These are phyloP conservation scores for Sebastes elongatus DNA, from an alignment of 2,797 vertebrate genomes.

Conservation along the genomic window DNA sequence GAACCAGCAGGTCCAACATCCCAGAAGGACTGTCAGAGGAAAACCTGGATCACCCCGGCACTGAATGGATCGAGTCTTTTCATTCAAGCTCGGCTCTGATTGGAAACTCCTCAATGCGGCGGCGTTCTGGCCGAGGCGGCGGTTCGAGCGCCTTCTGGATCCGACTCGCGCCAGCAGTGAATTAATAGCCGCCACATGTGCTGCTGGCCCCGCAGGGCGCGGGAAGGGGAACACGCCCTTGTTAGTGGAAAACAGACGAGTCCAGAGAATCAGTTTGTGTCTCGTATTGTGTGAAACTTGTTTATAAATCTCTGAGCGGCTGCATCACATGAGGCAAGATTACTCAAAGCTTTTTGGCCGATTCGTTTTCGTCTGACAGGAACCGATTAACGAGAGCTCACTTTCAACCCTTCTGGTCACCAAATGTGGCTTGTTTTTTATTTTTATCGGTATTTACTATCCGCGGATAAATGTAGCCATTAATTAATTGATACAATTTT, in stretches of 20 bases:
- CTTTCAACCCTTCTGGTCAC: slow-evolving; percentile 57
- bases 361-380: slow-evolving; percentile 28
- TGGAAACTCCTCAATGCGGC: slow-evolving; percentile 15
- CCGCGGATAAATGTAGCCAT: background rate
- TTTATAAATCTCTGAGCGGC: slow-evolving; percentile 27
- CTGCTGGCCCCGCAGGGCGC: background rate
- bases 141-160: slow-evolving; percentile 11
- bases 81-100: slow-evolving; percentile 10
- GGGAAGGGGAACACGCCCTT: background rate
- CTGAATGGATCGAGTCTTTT: slow-evolving; percentile 15
- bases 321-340: slow-evolving; percentile 53
- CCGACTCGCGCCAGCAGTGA: slow-evolving; percentile 6
- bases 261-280: slow-evolving; percentile 27
- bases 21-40: background rate
- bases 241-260: background rate
- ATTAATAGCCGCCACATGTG: slow-evolving; percentile 54
- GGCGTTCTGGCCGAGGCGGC: background rate
- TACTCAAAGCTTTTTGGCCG: slow-evolving; percentile 31
- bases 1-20: background rate
- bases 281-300: slow-evolving; percentile 25
- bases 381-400: slow-evolving; percentile 50
- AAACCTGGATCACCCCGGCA: background rate
- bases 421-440: slow-evolving; percentile 60
- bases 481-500: too few species aligned
- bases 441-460: slow-evolving; percentile 47